Evolutionary conservation across 2,113 vertebrate genomes (phyloP).

Genomic region (Erythrocercus mccallii): DNA sequence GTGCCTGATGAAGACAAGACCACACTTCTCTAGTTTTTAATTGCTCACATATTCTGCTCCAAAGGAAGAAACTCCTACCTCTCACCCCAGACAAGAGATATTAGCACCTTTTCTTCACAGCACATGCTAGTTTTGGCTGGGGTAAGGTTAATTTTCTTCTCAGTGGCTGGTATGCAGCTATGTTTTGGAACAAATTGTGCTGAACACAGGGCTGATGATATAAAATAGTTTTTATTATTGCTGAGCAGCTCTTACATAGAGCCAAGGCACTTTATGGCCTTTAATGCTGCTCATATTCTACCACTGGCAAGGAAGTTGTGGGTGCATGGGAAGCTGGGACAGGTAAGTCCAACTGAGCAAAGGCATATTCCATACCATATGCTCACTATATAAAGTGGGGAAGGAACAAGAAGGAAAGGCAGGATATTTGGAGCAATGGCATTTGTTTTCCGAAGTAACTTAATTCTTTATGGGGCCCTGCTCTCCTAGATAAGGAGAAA

Average conservation of each 20-base stretch:
- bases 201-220: neutral
- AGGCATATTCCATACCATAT: neutral
- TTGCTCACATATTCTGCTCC: neutral
- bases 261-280: neutral
- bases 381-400: neutral
- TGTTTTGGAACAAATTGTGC: neutral
- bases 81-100: neutral
- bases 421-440: rapidly evolving
- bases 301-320: neutral
- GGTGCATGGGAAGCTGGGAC: rapidly evolving
- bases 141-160: neutral
- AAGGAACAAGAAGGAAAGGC: neutral
- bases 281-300: neutral
- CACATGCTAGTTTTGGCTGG: neutral
- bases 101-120: neutral
- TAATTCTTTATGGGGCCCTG: rapidly evolving
- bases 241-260: neutral
- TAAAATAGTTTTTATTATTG: neutral
- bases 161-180: neutral
- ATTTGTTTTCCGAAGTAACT: neutral
- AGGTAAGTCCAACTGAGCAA: neutral
- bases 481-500: neutral
- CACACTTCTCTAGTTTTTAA: neutral
- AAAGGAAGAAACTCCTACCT: neutral
- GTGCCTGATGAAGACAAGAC: neutral